Evolutionary conservation across 2,888 invertebrate genomes (phyloP).

Genomic region (Pachymerium ferrugineum): DNA sequence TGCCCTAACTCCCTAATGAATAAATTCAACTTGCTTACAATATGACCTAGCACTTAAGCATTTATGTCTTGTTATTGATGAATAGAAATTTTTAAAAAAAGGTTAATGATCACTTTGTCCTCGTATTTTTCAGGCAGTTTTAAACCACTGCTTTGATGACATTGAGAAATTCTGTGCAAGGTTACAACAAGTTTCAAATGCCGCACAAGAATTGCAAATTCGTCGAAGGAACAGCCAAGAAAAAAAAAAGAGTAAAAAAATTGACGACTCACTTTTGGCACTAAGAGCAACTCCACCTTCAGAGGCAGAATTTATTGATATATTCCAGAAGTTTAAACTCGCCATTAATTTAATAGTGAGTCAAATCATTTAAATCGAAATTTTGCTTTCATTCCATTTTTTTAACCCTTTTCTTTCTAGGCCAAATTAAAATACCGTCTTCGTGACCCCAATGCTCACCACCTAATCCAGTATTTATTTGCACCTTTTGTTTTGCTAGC

Average conservation of each 20-base stretch:
- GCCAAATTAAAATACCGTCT: constrained; percentile 30
- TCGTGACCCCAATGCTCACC: constrained; percentile 28
- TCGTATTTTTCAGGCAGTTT: constrained; percentile 30
- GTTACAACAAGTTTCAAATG: constrained; percentile 13
- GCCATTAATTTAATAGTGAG: constrained; percentile 28
- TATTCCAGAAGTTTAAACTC: constrained; percentile 30
- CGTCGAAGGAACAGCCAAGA: not conserved
- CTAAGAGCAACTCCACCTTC: constrained; percentile 28
- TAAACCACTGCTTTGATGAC: constrained; percentile 32
- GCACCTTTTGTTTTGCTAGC: not conserved
- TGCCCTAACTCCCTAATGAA: not conserved
- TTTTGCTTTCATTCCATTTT: not conserved
- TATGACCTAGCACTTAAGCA: too few relatives aligned
- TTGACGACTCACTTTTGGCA: not conserved
- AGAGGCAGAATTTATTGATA: constrained; percentile 31
- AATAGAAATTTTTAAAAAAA: not conserved
- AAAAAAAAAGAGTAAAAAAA: not conserved
- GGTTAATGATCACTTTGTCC: too few relatives aligned
- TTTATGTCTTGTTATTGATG: too few relatives aligned
- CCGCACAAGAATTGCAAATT: not conserved
- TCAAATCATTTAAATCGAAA: not conserved
- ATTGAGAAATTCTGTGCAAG: constrained; percentile 32
- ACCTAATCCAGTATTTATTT: constrained; percentile 27
- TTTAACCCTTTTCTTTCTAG: constrained; percentile 1
- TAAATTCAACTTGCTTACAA: too few relatives aligned